phyloP scores from a whole-genome alignment of 2,113 vertebrate species.

The Lepisosteus osseus region DNA sequence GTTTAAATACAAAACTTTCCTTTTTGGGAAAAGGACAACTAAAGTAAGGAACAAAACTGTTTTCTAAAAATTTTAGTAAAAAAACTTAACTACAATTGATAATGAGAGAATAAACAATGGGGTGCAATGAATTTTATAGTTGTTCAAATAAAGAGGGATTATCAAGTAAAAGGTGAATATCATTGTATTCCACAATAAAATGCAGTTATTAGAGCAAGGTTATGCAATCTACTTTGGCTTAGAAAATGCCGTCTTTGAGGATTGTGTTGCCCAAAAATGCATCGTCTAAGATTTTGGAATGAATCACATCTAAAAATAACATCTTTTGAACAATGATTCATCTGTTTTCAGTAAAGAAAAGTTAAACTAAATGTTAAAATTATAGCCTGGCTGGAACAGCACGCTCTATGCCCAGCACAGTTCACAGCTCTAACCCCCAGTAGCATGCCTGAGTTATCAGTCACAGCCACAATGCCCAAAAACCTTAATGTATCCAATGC shows the following conservation, averaged over 20 bases:
- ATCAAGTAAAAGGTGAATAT: no score
- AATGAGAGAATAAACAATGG: no score
- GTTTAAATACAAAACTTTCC: no score
- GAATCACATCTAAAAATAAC: constrained; percentile 6
- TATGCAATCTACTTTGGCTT: neutral
- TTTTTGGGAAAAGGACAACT: no score
- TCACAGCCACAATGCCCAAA: neutral
- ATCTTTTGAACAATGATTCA: constrained; percentile 10
- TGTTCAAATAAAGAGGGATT: no score
- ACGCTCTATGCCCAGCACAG: neutral
- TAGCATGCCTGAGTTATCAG: neutral
- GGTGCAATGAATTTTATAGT: no score
- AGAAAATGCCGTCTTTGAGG: neutral
- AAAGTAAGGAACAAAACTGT: no score
- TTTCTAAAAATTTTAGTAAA: no score
- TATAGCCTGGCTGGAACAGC: neutral
- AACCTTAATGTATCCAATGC: no score
- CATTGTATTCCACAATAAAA: no score
- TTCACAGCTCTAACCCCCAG: neutral
- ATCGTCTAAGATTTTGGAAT: constrained; percentile 4
- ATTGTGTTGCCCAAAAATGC: neutral
- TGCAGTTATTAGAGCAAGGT: neutral
- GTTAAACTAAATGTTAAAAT: constrained; percentile 14
- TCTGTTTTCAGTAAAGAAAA: constrained; percentile 18
- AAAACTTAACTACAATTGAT: no score